Evolutionary conservation across 2,797 vertebrate species (phyloP), one percentile per base, ranked within the genome.

Genomic region (Selene dorsalis): DNA sequence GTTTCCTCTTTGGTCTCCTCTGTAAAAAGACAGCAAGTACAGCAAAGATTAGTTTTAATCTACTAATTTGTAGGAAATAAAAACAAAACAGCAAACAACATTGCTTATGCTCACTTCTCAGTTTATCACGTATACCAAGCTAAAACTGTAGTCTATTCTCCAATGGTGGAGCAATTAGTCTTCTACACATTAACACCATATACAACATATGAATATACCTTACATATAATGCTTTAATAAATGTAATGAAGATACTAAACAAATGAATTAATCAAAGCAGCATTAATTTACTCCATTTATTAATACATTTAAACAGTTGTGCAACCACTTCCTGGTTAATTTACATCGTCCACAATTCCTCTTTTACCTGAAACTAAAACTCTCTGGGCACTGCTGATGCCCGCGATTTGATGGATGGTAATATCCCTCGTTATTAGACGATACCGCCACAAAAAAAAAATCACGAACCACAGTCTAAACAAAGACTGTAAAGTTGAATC

Each of bases 1-100:
- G 93, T 80, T 93, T 94, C 84, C 90, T 93, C 80, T 86, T 94
- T 4, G 93, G 92, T 71, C 91, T 92, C 52, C 28, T 88, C 95
- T 95, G 88, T 69, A 17, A 88, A 91, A 6, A 85, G 7, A 77
- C 16, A 73, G 8, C 5, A 1, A 0, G 43, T 43, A 35, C 1
- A 20, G 0, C 24, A 7, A 28, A 47, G 5, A 35, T 69, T 62
- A 38, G 32, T 5, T 65, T 62, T 18, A 28, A 14, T 8, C 3
- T 28, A 22, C 10, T 55, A 3, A 48, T 39, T 14, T 9, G 0
- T 17, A 12, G 11, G 14, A 45, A 4, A 16, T 35, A 4, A 9
- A 45, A 4, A 16, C 35, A 4, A 9, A 1, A 3, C 1, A 58
- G 28, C 1, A 4, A 48, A 32, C 17, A 16, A 18, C 24, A 52